Conservation (phyloP, 2,113 vertebrate genomes). For the Chloroceryle aenea region DNA sequence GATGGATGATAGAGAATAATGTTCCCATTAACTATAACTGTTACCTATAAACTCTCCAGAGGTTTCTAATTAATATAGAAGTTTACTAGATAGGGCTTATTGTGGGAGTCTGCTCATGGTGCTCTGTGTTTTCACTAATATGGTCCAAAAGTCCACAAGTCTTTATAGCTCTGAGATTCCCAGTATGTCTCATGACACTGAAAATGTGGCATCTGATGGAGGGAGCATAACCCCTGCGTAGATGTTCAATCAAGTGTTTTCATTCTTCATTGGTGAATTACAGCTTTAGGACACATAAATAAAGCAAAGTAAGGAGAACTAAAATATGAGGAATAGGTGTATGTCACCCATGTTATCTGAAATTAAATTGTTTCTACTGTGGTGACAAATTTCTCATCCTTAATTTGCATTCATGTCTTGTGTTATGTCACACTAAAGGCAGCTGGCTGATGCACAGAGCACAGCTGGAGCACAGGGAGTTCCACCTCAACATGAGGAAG, state of each 20-base stretch:
- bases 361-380: background rate
- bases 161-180: slow-evolving; percentile 8
- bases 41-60: background rate
- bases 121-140: background rate
- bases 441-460: background rate
- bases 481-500: too few relatives aligned
- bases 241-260: slow-evolving; percentile 8
- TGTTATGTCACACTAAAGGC: background rate
- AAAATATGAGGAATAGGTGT: slow-evolving; percentile 19
- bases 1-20: background rate
- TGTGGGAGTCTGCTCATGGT: background rate
- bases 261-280: slow-evolving; percentile 48
- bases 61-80: slow-evolving; percentile 25
- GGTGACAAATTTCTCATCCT: background rate
- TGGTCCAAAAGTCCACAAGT: background rate
- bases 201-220: slow-evolving; percentile 20
- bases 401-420: background rate
- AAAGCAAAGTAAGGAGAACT: slow-evolving; percentile 29
- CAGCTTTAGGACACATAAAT: slow-evolving; percentile 56
- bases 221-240: slow-evolving; percentile 23
- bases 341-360: background rate
- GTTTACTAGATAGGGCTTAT: background rate
- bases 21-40: background rate
- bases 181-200: background rate
- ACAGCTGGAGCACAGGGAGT: too few relatives aligned